A percentile compares a stretch with the other conserved stretches of the same genome.
These are phyloP conservation scores for Anoplius nigerrimus DNA, from an alignment of 2,888 invertebrate species.

Conservation along the genomic window DNA sequence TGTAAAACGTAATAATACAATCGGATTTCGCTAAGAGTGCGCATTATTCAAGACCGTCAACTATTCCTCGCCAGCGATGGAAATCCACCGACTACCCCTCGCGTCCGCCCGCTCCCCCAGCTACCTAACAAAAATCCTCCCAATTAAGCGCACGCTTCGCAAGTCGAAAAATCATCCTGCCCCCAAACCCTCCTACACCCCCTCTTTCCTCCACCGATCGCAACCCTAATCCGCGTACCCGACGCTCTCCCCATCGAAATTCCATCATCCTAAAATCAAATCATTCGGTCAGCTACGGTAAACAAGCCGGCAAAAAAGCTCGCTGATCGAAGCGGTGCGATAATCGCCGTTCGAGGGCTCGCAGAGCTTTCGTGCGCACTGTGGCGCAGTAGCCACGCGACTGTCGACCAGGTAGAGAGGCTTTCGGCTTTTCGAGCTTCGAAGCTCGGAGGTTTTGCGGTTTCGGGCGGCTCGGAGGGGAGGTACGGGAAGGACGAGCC, in stretches of 20 bases:
- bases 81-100: constrained; percentile 30
- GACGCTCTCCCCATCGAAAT: neutral
- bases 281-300: neutral
- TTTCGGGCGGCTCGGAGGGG: constrained; percentile 45
- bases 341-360: constrained; percentile 29
- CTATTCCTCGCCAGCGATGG: constrained; percentile 42
- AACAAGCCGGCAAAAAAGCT: neutral
- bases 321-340: neutral
- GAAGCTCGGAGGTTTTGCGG: constrained; percentile 64
- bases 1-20: constrained; percentile 31
- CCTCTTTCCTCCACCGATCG: too few relatives aligned
- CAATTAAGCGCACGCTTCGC: too few relatives aligned
- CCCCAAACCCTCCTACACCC: too few relatives aligned
- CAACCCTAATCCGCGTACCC: too few relatives aligned
- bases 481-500: constrained; percentile 44
- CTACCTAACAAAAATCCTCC: too few relatives aligned
- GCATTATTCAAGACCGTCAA: constrained; percentile 53
- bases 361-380: constrained; percentile 60
- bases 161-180: too few relatives aligned
- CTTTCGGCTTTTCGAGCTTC: constrained; percentile 61
- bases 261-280: too few relatives aligned
- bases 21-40: constrained; percentile 48
- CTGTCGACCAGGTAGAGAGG: constrained; percentile 64
- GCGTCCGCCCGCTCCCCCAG: constrained; percentile 14
- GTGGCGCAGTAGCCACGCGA: constrained; percentile 70